Percentiles rank a stretch among this genome's conserved stretches.
phyloP scores from a whole-genome alignment of 2,888 invertebrate species.

The Harpagoxenus sublaevis region DNA sequence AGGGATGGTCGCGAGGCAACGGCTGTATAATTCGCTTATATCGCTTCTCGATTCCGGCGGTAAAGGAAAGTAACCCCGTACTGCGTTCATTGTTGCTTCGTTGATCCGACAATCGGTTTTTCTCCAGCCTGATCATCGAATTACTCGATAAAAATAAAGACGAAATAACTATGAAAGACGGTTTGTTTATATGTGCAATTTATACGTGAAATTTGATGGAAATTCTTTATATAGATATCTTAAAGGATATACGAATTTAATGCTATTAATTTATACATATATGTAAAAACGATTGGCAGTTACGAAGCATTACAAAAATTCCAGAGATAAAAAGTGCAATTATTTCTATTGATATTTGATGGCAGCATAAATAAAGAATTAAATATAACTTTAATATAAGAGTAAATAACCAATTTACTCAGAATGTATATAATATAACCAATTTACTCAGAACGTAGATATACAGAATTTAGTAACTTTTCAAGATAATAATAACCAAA shows the following conservation, averaged over 20 bases:
- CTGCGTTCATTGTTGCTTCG: background rate
- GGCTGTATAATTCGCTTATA: slow-evolving; percentile 35
- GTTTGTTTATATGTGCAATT: background rate
- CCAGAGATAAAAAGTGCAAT: too few relatives aligned
- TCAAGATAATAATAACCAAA: background rate
- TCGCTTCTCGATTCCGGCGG: slow-evolving; percentile 42
- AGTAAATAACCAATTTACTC: too few relatives aligned
- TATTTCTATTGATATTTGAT: too few relatives aligned
- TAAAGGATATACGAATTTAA: background rate
- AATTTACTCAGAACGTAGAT: background rate
- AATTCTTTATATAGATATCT: background rate
- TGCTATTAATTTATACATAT: background rate
- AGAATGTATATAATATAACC: background rate
- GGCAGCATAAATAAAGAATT: too few relatives aligned
- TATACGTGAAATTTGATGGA: background rate
- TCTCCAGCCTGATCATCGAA: background rate
- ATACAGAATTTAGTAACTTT: background rate
- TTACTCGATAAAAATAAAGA: background rate
- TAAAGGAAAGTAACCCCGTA: background rate
- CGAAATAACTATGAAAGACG: background rate
- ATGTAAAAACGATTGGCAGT: background rate
- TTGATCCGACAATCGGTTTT: background rate
- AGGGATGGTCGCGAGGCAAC: background rate
- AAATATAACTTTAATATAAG: too few relatives aligned
- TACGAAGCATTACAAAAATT: background rate